Conservation (phyloP, 1,140 invertebrate genomes). For the Orius insidiosus region DNA sequence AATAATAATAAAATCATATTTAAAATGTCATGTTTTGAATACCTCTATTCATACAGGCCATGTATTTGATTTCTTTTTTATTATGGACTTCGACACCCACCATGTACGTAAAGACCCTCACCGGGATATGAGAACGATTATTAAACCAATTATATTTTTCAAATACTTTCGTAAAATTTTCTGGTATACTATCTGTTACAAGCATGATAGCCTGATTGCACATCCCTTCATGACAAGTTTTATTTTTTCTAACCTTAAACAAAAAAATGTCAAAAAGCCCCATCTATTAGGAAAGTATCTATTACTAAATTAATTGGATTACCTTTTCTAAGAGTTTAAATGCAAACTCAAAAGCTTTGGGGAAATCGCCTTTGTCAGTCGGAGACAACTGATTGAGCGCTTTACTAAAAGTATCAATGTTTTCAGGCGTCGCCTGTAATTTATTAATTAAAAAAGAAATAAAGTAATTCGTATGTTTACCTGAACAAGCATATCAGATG, state of each 20-base stretch:
- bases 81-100: slow-evolving; percentile 91
- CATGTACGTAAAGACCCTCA: slow-evolving; percentile 92
- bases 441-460: too few species aligned
- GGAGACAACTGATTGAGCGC: slow-evolving; percentile 48
- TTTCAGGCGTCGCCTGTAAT: slow-evolving; percentile 86
- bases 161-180: slow-evolving; percentile 83
- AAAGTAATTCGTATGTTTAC: too few species aligned
- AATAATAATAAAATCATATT: slow-evolving; percentile 11
- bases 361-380: slow-evolving; percentile 70
- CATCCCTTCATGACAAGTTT: slow-evolving; percentile 26
- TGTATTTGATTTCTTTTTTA: slow-evolving; percentile 77
- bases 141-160: slow-evolving; percentile 66
- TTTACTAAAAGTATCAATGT: slow-evolving; percentile 58
- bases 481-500: slow-evolving; percentile 54
- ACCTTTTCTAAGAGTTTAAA: slow-evolving; percentile 67
- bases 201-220: slow-evolving; percentile 96
- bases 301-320: slow-evolving; percentile 22
- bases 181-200: slow-evolving; percentile 91
- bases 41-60: slow-evolving; percentile 92
- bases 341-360: slow-evolving; percentile 63
- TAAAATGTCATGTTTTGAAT: not conserved
- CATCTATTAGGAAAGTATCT: not conserved
- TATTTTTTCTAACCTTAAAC: slow-evolving; percentile 31
- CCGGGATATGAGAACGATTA: slow-evolving; percentile 47
- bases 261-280: not conserved